Conservation (phyloP, 2,888 invertebrate species). For the Lepidonotus clava region DNA sequence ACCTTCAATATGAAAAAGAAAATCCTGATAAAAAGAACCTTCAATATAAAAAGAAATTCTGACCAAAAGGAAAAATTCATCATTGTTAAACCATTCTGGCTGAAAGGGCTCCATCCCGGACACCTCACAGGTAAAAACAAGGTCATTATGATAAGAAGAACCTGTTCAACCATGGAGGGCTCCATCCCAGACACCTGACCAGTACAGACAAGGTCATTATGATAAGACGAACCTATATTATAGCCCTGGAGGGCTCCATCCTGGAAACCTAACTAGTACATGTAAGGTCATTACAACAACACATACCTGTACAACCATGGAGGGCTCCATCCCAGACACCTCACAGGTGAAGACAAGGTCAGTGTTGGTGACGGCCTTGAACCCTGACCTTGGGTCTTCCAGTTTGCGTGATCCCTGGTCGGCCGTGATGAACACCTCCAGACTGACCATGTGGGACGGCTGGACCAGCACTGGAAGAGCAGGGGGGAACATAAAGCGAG, state of each 20-base stretch:
- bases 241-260: not conserved
- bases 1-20: no score
- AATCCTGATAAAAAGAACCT: no score
- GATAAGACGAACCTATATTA: not conserved
- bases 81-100: no score
- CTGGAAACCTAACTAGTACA: conserved; percentile 15
- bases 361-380: conserved; percentile 41
- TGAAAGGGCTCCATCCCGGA: conserved; percentile 17
- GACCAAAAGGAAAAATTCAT: no score
- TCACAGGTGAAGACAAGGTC: conserved; percentile 33
- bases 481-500: no score
- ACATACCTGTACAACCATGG: conserved; percentile 16
- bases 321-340: conserved; percentile 21
- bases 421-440: conserved; percentile 31
- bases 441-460: not conserved
- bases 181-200: not conserved
- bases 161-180: no score
- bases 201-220: not conserved
- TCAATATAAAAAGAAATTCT: no score
- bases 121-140: conserved; percentile 27
- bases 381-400: conserved; percentile 31
- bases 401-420: conserved; percentile 10
- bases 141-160: no score
- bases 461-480: not conserved
- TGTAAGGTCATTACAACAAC: not conserved